A percentile compares a stretch with the other conserved stretches of the same genome.
phyloP scores from a whole-genome alignment of 2,888 invertebrate species.

The Cerastis rubricosa region DNA sequence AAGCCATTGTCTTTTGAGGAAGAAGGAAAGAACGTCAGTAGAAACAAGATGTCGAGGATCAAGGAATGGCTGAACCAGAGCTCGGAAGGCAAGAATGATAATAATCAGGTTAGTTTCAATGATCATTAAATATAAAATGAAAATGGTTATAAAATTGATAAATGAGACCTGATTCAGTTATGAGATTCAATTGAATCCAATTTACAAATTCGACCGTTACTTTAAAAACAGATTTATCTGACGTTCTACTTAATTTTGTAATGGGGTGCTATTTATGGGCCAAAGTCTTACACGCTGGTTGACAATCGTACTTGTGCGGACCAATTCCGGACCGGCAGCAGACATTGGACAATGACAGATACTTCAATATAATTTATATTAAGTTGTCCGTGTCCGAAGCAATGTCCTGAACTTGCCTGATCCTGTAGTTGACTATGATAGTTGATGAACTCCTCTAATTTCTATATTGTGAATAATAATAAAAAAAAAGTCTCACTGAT shows the following conservation, averaged over 20 bases:
- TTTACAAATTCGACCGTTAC: conserved; percentile 7
- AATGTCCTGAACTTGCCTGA: background rate
- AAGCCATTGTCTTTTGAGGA: conserved; percentile 90
- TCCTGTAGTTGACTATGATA: background rate
- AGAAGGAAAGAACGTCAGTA: conserved; percentile 85
- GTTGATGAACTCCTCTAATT: background rate
- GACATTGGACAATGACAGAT: background rate
- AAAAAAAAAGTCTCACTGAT: background rate
- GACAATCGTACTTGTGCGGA: background rate
- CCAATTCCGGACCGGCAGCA: background rate
- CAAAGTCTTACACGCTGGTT: background rate
- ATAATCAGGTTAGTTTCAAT: conserved; percentile 80
- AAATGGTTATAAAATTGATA: conserved; percentile 3
- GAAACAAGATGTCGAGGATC: conserved; percentile 92
- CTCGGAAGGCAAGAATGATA: conserved; percentile 83
- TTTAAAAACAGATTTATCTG: conserved; percentile 11
- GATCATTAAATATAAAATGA: background rate
- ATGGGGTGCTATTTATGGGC: background rate
- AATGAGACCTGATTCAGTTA: background rate
- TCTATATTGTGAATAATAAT: background rate
- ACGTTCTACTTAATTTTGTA: background rate
- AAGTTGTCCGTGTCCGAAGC: background rate
- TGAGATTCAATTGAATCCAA: conserved; percentile 27
- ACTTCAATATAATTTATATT: background rate
- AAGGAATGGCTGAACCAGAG: conserved; percentile 93